Evolutionary conservation across 2,113 vertebrate genomes (phyloP), one percentile per base, ranked within the genome.

Genomic region (Misgurnus anguillicaudatus): DNA sequence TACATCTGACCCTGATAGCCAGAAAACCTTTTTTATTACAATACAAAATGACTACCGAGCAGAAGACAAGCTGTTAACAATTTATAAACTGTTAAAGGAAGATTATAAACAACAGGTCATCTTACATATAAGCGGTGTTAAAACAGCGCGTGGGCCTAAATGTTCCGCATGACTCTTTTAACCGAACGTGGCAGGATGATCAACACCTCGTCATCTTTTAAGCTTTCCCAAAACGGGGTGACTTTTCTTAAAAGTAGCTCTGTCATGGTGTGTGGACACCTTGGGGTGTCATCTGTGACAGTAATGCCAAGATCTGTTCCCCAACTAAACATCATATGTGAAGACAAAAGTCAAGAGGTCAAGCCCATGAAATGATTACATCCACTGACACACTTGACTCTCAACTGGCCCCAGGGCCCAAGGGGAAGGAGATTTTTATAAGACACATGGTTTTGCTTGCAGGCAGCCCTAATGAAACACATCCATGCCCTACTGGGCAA

Each of bases 381-480:
- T 53, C 77, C 66, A 75, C 84, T 85, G 66, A 77, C 84, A 84
- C 68, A 83, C 81, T 84, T 87, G 84, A 78, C 83, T 81, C 63
- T 62, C 21, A 63, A 71, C 48, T 53, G 65, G 75, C 80, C 85
- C 80, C 73, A 66, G 79, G 87, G 87, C 77, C 86, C 78, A 75
- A 76, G 82, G 84, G 82, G 80, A 77, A 87, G 85, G 63, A 71
- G 79, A 85, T 78, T 83, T 85, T 84, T 88, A 90, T 86, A 90
- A 81, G 88, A 92, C 92, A 92, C 89, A 92, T 90, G 89, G 89
- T 90, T 92, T 87, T 89, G 85, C 83, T 85, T 87, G 86, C 85
- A 82, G 85, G 55, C 6, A 65, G 85, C 78, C 86, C 87, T 93
- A 92, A 93, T 92, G 90, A 92, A 93, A 93, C 91, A 86, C 89